Percentiles rank a stretch among this genome's conserved stretches.
Evolutionary conservation across 2,797 vertebrate genomes (phyloP).

Genomic region (Cryptoblepharus egeriae): DNA sequence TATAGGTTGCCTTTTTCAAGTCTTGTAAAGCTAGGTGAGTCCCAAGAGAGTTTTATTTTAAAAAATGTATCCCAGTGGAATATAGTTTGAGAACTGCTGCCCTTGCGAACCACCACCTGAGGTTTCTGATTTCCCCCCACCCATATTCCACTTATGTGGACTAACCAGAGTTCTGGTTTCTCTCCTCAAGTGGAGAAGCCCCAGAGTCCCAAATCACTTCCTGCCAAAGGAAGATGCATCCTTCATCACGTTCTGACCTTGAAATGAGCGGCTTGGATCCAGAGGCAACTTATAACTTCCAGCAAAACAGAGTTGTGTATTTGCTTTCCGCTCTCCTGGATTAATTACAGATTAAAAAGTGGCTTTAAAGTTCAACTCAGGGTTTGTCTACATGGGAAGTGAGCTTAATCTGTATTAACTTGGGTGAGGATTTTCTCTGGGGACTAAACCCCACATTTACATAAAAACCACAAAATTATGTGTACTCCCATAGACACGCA

Average conservation of each 20-base stretch:
- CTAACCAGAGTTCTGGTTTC: neutral
- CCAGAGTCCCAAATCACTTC: neutral
- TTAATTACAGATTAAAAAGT: constrained; percentile 46
- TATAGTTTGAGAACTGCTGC: too few relatives aligned
- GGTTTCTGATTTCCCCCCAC: neutral
- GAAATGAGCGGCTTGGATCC: constrained; percentile 3
- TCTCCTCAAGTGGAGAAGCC: neutral
- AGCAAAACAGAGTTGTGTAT: constrained; percentile 19
- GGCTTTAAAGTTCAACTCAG: constrained; percentile 41
- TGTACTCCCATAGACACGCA: neutral
- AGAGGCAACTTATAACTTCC: constrained; percentile 35
- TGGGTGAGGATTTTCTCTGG: constrained; percentile 29
- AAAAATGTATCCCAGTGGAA: too few relatives aligned
- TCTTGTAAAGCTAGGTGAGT: too few relatives aligned
- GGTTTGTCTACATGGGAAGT: constrained; percentile 32
- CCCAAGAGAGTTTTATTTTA: too few relatives aligned
- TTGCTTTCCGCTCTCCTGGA: constrained; percentile 25
- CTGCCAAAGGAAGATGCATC: neutral
- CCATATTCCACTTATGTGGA: neutral
- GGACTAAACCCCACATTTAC: constrained; percentile 17
- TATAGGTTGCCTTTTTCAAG: too few relatives aligned
- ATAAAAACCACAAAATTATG: constrained; percentile 27
- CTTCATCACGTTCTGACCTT: constrained; percentile 20
- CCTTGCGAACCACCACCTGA: neutral
- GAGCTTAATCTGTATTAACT: constrained; percentile 39